Evolutionary conservation across 2,797 vertebrate species (phyloP), one percentile per base, ranked within the genome.

Genomic region (Acipenser oxyrinchus): DNA sequence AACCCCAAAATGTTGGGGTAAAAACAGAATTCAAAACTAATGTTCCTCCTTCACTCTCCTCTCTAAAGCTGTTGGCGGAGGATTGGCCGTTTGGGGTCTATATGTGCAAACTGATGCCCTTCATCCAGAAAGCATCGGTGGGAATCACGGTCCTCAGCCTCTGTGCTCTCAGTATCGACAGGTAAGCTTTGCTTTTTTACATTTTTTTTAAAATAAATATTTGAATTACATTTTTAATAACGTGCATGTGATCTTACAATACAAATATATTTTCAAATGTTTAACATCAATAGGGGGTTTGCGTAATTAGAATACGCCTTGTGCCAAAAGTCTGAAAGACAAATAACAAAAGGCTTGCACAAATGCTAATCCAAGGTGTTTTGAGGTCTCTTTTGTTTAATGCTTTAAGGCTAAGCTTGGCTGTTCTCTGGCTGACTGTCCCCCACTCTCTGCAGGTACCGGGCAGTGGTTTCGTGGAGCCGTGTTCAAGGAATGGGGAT

Each of bases 81-180:
- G 89, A 92, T 78, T 95, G 92, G 93, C 93, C 93, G 0, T 94
- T 95, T 0, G 93, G 93, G 0, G 89, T 92, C 7, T 86, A 92
- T 6, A 63, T 93, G 63, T 95, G 93, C 74, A 95, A 94, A 75
- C 51, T 94, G 77, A 86, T 93, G 62, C 93, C 93, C 0, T 94
- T 94, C 77, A 87, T 94, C 71, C 93, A 94, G 80, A 95, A 95
- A 73, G 91, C 92, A 1, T 94, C 93, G 0, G 92, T 94, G 57
- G 93, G 93, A 68, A 94, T 94, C 79, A 94, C 93, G 0, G 93
- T 95, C 62, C 90, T 95, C 74, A 95, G 93, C 75, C 87, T 95
- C 11, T 95, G 93, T 6, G 93, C 93, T 12, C 90, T 95, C 77
- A 94, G 93, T 68, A 86, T 94, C 0, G 92, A 94, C 84, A 90